A percentile compares a stretch with the other conserved stretches of the same genome.
Conservation (phyloP, 2,113 vertebrate species). For the Catharus bicknelli region DNA sequence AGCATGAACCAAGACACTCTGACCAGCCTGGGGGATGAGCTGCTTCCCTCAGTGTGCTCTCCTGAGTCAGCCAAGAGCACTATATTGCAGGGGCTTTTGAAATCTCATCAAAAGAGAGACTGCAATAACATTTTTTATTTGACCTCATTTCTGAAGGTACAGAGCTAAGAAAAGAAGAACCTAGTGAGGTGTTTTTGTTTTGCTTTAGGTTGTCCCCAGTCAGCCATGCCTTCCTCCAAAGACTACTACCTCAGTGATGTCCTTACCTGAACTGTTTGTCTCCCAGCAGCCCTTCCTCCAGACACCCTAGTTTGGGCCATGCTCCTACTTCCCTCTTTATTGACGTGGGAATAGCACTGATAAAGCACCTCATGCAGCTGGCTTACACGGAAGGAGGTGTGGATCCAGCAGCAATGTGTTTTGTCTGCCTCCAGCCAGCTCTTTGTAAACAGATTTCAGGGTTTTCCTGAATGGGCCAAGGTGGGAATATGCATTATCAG, state of each 20-base stretch:
- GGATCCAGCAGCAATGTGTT: not conserved
- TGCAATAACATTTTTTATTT: not conserved
- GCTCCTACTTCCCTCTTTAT: not conserved
- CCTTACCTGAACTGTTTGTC: not conserved
- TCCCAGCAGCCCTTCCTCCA: not conserved
- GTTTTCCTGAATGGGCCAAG: not conserved
- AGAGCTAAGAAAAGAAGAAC: not conserved
- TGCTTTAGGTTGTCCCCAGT: not conserved
- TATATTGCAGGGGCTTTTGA: not conserved
- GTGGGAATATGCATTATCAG: not conserved
- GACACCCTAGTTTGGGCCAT: accelerated
- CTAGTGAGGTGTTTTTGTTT: not conserved
- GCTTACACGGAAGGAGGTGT: not conserved
- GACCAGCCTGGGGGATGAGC: accelerated
- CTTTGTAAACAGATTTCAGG: not conserved
- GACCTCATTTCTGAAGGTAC: not conserved
- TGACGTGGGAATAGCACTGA: not conserved
- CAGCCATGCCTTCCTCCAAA: not conserved
- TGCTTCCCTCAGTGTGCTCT: not conserved
- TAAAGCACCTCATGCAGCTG: not conserved
- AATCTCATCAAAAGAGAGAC: not conserved
- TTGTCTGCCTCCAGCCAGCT: not conserved
- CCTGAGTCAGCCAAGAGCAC: not conserved
- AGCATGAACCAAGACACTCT: not conserved
- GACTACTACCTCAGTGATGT: not conserved